Percentiles rank a stretch among this genome's conserved stretches.
These are phyloP conservation scores for Hyposoter didymator DNA, from an alignment of 2,888 invertebrate species.

Conservation along the genomic window DNA sequence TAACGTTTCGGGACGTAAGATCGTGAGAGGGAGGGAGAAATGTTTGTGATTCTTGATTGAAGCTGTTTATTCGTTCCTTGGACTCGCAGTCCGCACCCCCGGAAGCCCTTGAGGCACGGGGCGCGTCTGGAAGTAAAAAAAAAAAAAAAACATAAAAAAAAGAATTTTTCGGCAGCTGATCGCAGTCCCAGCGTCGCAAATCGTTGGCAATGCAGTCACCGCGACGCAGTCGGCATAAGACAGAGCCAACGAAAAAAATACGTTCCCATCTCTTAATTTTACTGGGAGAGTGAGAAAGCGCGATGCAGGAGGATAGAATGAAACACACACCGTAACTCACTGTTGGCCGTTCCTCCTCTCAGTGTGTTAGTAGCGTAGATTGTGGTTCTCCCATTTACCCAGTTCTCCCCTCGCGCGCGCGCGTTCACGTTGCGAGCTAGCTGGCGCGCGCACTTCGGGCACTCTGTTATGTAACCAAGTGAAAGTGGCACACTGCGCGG, in stretches of 20 bases:
- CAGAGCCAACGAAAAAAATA: constrained; percentile 17
- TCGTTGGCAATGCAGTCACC: constrained; percentile 24
- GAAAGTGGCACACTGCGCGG: constrained; percentile 83
- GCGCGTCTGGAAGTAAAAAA: neutral
- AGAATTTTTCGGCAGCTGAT: constrained; percentile 3
- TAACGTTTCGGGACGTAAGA: neutral
- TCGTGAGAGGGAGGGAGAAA: neutral
- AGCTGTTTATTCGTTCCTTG: neutral
- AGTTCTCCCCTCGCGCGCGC: constrained; percentile 79
- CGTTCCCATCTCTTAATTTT: constrained; percentile 16
- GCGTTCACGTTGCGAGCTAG: constrained; percentile 69
- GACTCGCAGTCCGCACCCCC: neutral
- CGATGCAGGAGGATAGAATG: constrained; percentile 43
- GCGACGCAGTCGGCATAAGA: neutral
- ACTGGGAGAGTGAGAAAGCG: constrained; percentile 13
- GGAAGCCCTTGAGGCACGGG: neutral
- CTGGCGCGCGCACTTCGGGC: constrained; percentile 76
- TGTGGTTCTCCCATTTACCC: constrained; percentile 84
- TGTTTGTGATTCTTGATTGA: neutral
- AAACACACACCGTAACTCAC: constrained; percentile 35
- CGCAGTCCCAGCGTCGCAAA: neutral
- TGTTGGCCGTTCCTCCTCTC: constrained; percentile 48
- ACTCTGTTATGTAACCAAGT: constrained; percentile 83
- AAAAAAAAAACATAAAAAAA: constrained; percentile 13
- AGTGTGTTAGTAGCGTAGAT: constrained; percentile 76